These are phyloP conservation scores for Crax fasciolata DNA, from an alignment of 2,797 vertebrate species.

Conservation along the genomic window DNA sequence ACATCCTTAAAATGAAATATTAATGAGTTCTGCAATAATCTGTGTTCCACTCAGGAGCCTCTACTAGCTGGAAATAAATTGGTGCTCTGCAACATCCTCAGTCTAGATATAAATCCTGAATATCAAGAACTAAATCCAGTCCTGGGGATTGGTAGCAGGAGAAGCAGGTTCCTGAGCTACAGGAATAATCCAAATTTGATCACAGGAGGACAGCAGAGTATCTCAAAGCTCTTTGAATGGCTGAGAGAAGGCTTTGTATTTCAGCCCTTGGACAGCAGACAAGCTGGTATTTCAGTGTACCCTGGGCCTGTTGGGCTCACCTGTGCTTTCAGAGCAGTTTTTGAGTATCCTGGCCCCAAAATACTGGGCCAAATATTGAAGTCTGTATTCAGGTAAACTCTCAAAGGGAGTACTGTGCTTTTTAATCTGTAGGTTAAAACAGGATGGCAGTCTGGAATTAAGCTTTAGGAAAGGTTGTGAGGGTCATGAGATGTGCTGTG, in stretches of 20 bases:
- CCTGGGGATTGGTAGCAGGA: background rate
- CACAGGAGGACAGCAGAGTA: background rate
- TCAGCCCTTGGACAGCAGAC: rapidly evolving
- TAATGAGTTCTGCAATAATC: slow-evolving; percentile 35
- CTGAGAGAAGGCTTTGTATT: rapidly evolving
- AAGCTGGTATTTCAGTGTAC: background rate
- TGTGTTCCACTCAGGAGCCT: background rate
- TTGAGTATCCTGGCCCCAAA: background rate
- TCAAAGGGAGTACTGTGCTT: background rate
- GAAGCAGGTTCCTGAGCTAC: background rate
- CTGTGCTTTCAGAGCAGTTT: background rate
- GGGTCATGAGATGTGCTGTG: background rate
- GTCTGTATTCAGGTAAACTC: background rate
- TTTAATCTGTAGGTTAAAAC: background rate
- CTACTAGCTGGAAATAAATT: slow-evolving; percentile 40
- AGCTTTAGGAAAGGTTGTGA: background rate
- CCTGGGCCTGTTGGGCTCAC: background rate
- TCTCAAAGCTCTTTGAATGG: background rate
- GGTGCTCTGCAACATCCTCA: background rate
- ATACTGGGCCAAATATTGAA: background rate
- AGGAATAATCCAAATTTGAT: background rate
- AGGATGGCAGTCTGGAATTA: background rate
- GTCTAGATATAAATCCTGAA: background rate
- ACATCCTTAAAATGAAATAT: slow-evolving; percentile 54
- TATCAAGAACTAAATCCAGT: background rate